Evolutionary conservation across 2,113 vertebrate species (phyloP).

Genomic region (Leptosomus discolor): DNA sequence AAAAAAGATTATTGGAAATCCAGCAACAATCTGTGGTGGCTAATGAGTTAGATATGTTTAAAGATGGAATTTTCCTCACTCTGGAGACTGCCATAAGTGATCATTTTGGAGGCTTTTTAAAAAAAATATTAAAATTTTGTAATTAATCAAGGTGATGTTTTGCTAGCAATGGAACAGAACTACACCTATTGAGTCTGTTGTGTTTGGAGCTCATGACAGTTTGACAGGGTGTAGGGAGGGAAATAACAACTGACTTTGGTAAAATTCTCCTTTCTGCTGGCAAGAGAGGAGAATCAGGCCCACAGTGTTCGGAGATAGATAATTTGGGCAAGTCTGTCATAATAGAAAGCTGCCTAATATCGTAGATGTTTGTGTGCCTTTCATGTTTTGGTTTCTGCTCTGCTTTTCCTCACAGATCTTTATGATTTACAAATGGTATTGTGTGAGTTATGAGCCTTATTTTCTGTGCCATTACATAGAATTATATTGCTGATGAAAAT

Average conservation of each 20-base stretch:
- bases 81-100: neutral
- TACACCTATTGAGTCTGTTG: neutral
- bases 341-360: slow-evolving; percentile 57
- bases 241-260: neutral
- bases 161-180: neutral
- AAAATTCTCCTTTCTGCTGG: slow-evolving; percentile 21
- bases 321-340: slow-evolving; percentile 45
- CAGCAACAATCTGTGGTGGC: neutral
- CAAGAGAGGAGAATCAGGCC: slow-evolving; percentile 8
- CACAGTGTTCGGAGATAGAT: neutral
- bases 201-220: neutral
- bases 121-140: neutral
- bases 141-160: neutral
- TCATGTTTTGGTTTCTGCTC: slow-evolving; percentile 35
- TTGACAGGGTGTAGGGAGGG: neutral
- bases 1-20: slow-evolving; percentile 24
- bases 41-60: neutral
- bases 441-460: neutral
- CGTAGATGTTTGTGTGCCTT: slow-evolving; percentile 24
- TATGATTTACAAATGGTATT: slow-evolving; percentile 14
- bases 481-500: neutral
- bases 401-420: slow-evolving; percentile 17
- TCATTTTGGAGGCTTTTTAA: neutral
- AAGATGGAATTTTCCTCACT: neutral
- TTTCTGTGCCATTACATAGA: neutral